phyloP scores from a whole-genome alignment of 1,140 invertebrate genomes.

The Prorops nasuta region DNA sequence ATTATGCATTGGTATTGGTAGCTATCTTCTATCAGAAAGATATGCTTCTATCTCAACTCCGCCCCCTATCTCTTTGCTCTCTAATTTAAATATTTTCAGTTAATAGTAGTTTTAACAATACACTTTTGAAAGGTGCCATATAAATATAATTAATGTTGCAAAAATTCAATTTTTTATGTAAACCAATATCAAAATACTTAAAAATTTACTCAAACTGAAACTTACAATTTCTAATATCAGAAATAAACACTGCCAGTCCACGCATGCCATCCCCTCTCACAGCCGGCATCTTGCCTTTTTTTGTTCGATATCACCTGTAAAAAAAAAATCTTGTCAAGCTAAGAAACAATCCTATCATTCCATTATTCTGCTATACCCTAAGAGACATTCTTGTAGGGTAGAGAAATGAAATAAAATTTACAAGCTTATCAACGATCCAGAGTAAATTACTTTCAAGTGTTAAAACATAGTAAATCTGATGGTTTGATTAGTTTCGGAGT shows the following conservation, averaged over 20 bases:
- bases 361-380: too few relatives aligned
- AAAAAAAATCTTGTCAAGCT: constrained; percentile 19
- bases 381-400: too few relatives aligned
- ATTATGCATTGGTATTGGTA: constrained; percentile 24
- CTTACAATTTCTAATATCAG: constrained; percentile 99
- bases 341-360: too few relatives aligned
- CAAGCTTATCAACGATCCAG: too few relatives aligned
- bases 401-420: too few relatives aligned
- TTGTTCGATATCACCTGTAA: constrained; percentile 42
- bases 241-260: constrained; percentile 99
- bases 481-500: too few relatives aligned
- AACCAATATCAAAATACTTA: not conserved
- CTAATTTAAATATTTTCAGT: constrained; percentile 30
- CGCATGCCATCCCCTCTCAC: constrained; percentile 99
- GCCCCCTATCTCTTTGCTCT: constrained; percentile 44
- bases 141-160: not conserved
- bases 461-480: too few relatives aligned
- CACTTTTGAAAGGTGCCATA: constrained; percentile 5
- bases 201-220: constrained; percentile 27
- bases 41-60: constrained; percentile 52
- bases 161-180: not conserved
- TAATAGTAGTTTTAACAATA: constrained; percentile 22
- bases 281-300: constrained; percentile 84
- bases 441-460: too few relatives aligned
- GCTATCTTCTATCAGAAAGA: constrained; percentile 37